Conservation (phyloP, 2,797 vertebrate genomes). For the Bryconaethiops microstoma region DNA sequence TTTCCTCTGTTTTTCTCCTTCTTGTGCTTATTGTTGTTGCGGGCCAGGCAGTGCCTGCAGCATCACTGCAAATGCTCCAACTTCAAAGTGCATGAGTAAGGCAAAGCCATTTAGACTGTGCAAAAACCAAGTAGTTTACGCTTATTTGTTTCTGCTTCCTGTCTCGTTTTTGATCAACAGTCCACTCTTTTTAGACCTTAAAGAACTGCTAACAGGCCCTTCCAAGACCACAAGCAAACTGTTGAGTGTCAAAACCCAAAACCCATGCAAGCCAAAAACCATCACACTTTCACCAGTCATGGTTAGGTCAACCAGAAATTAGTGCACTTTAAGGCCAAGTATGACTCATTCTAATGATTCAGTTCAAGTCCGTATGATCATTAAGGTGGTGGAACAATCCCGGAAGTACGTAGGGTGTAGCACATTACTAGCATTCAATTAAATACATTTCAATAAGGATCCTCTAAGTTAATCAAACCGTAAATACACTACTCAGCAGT, state of each 20-base stretch:
- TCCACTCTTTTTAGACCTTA: slow-evolving; percentile 25
- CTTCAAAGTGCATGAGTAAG: slow-evolving; percentile 62
- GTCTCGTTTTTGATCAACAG: slow-evolving; percentile 25
- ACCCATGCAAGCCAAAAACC: slow-evolving; percentile 28
- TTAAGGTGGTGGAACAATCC: background rate
- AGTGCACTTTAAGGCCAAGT: background rate
- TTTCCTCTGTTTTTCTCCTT: slow-evolving; percentile 17
- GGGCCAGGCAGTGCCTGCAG: slow-evolving; percentile 72
- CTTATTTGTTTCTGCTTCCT: slow-evolving; percentile 28
- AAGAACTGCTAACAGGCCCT: slow-evolving; percentile 40
- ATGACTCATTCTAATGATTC: background rate
- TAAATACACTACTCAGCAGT: background rate
- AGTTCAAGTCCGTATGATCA: too few relatives aligned
- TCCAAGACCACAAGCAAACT: slow-evolving; percentile 18
- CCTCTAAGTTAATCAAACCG: background rate
- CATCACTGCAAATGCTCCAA: slow-evolving; percentile 64
- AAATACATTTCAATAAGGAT: background rate
- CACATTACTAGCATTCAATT: background rate
- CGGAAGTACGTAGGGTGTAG: background rate
- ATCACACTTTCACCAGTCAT: slow-evolving; percentile 1
- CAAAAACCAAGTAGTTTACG: slow-evolving; percentile 30
- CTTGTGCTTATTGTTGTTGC: slow-evolving; percentile 53
- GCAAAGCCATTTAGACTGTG: slow-evolving; percentile 66
- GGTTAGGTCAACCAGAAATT: slow-evolving; percentile 2
- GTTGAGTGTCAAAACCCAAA: slow-evolving; percentile 37